These are phyloP conservation scores for Cynocephalus volans DNA, from an alignment of 2,113 vertebrate species.

Conservation along the genomic window DNA sequence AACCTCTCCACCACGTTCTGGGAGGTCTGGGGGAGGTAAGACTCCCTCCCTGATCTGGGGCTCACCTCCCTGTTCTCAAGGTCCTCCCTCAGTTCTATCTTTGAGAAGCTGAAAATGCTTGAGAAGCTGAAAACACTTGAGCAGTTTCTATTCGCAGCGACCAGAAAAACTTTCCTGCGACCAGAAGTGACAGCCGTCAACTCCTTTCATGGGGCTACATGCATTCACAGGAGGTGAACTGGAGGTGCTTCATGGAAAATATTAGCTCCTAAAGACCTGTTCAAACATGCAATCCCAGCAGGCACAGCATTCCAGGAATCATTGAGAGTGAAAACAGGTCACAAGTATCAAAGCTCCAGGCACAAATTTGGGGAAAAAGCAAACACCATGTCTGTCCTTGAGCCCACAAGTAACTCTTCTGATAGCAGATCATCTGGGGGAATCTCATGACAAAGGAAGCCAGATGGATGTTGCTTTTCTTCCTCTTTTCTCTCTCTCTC, in stretches of 20 bases:
- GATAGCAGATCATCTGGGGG: conserved; percentile 28
- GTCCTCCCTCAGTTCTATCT: neutral
- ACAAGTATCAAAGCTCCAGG: conserved; percentile 54
- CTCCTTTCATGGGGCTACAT: neutral
- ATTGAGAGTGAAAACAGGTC: neutral
- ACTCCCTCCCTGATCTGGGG: too few species aligned
- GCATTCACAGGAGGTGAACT: neutral
- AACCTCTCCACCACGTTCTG: neutral
- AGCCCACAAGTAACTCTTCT: conserved; percentile 54
- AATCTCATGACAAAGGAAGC: neutral
- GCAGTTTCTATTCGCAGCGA: accelerated
- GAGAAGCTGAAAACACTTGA: neutral
- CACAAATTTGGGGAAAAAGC: neutral
- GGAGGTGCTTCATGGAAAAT: conserved; percentile 78
- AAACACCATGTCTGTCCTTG: accelerated
- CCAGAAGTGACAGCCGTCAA: neutral
- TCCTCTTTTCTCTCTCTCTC: neutral
- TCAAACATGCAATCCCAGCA: neutral
- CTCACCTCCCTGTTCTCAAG: neutral
- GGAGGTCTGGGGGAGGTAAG: neutral
- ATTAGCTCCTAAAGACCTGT: conserved; percentile 4
- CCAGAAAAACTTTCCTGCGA: neutral
- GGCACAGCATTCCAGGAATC: accelerated
- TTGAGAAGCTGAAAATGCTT: neutral
- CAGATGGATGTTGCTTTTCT: neutral